Evolutionary conservation across 2,113 vertebrate species (phyloP).

Genomic region (Hucho hucho): DNA sequence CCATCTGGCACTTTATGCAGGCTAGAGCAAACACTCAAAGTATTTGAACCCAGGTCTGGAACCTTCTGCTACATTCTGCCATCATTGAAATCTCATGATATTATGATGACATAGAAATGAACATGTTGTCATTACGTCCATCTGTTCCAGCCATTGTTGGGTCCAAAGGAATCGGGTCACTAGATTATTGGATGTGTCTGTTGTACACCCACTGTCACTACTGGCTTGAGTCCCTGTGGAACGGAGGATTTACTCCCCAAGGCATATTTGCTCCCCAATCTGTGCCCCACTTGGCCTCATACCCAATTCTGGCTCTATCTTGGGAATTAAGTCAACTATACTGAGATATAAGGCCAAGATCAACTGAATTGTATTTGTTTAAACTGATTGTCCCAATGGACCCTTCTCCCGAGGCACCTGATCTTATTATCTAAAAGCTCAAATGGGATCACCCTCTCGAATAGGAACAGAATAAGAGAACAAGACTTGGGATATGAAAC

Average conservation of each 20-base stretch:
- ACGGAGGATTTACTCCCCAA: conserved; percentile 40
- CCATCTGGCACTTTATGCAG: too few relatives aligned
- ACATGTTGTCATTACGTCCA: not conserved
- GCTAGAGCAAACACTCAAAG: too few relatives aligned
- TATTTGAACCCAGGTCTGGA: too few relatives aligned
- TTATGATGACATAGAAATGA: not conserved
- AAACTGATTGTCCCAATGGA: not conserved
- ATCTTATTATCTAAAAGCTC: too few relatives aligned
- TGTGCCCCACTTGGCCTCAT: conserved; percentile 35
- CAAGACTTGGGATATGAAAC: not conserved
- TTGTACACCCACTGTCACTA: conserved; percentile 5
- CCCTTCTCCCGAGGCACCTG: not conserved
- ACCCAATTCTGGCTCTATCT: not conserved
- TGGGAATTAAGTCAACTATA: not conserved
- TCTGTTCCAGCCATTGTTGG: not conserved
- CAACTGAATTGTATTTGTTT: not conserved
- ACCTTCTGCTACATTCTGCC: too few relatives aligned
- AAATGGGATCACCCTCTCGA: not conserved
- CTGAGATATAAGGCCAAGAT: not conserved
- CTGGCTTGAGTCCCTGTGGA: conserved; percentile 1
- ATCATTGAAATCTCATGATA: not conserved
- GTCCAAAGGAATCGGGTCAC: not conserved
- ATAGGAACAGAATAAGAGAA: not conserved
- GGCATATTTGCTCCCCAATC: conserved; percentile 37
- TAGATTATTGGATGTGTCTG: conserved; percentile 8